Percentiles rank a stretch among this genome's conserved stretches.
Conservation (phyloP, 2,113 vertebrate species). For the Crotalus helleri region DNA sequence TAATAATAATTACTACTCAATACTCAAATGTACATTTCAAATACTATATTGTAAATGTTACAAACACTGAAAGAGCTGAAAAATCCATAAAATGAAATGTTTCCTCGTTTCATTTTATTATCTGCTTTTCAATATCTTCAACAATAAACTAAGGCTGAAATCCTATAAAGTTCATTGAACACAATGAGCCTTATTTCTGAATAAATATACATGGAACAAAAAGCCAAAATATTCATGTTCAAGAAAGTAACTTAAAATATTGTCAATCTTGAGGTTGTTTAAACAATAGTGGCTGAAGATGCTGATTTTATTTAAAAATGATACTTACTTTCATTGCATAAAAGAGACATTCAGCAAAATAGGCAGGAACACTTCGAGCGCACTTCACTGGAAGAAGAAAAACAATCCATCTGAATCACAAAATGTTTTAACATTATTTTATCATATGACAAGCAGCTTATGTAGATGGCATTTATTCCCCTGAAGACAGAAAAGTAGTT, state of each 20-base stretch:
- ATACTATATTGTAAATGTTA: not conserved
- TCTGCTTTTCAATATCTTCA: not conserved
- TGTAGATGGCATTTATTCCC: not conserved
- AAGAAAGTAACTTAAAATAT: not conserved
- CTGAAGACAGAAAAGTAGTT: not conserved
- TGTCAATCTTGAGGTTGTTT: not conserved
- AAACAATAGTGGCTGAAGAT: not conserved
- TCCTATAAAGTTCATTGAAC: not conserved
- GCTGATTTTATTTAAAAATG: not conserved
- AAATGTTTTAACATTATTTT: not conserved
- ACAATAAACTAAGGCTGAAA: not conserved
- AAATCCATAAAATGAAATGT: not conserved
- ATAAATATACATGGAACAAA: not conserved
- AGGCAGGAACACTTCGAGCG: slow-evolving; percentile 81
- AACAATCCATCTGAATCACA: not conserved
- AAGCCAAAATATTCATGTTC: not conserved
- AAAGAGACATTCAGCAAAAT: slow-evolving; percentile 84
- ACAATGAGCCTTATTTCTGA: not conserved
- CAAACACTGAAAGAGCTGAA: not conserved
- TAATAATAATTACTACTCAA: not conserved
- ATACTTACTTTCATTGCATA: slow-evolving; percentile 85
- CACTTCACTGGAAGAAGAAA: slow-evolving; percentile 80
- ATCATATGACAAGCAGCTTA: not conserved
- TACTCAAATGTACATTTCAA: not conserved
- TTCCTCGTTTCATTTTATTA: not conserved